These are phyloP conservation scores for Apostichopus japonicus DNA, from an alignment of 35 echinoderm and acorn worm genomes.

Conservation along the genomic window DNA sequence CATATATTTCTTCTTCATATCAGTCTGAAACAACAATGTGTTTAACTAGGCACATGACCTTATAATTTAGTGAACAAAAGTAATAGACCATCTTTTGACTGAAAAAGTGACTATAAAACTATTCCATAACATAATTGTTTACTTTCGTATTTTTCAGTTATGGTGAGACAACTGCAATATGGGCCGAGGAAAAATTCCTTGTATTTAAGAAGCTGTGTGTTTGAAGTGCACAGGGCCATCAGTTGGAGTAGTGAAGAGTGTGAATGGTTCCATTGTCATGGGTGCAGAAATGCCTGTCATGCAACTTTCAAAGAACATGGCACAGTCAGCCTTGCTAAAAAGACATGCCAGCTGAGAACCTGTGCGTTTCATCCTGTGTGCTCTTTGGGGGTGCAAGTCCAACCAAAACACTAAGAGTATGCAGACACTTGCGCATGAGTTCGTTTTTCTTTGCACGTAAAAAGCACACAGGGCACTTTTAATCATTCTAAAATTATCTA, in stretches of 20 bases:
- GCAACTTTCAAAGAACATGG: constrained; percentile 33
- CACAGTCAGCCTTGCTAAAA: constrained; percentile 63
- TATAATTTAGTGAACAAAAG: too few relatives aligned
- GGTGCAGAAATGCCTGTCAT: constrained; percentile 44
- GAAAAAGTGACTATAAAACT: too few relatives aligned
- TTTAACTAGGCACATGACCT: too few relatives aligned
- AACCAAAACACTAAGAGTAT: constrained; percentile 41
- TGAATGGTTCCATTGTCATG: constrained; percentile 48
- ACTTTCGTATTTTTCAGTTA: too few relatives aligned
- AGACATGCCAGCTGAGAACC: constrained; percentile 66
- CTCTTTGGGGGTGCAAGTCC: constrained; percentile 65
- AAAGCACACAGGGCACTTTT: too few relatives aligned
- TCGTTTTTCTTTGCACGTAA: too few relatives aligned
- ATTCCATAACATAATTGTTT: too few relatives aligned
- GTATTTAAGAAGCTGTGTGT: constrained; percentile 38
- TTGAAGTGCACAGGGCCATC: background rate
- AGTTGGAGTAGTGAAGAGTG: background rate
- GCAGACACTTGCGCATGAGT: background rate
- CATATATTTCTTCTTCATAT: too few relatives aligned
- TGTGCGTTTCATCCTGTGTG: constrained; percentile 50
- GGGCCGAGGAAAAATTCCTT: constrained; percentile 60
- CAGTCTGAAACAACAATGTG: too few relatives aligned
- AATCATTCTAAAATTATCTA: too few relatives aligned
- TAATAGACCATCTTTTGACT: too few relatives aligned
- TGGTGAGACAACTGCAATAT: background rate